Percentiles rank a stretch among this genome's conserved stretches.
Conservation (phyloP, 2,797 vertebrate species). For the Lithobates sylvaticus region DNA sequence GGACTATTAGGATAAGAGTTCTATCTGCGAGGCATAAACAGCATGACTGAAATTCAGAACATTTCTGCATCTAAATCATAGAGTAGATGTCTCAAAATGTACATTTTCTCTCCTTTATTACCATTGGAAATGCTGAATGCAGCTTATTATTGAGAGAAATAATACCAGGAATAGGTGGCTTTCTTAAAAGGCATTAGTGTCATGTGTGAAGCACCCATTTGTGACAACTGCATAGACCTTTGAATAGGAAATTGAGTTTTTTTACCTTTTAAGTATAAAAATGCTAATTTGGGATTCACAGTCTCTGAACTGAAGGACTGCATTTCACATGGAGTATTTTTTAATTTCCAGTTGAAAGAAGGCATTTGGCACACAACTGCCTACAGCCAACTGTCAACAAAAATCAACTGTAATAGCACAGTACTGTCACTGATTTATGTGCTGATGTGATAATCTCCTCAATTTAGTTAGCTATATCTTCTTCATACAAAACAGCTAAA, state of each 20-base stretch:
- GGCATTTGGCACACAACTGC: conserved; percentile 84
- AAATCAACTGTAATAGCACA: conserved; percentile 84
- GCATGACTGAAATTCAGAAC: conserved; percentile 45
- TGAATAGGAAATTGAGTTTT: conserved; percentile 91
- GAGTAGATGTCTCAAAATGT: conserved; percentile 70
- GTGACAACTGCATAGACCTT: conserved; percentile 89
- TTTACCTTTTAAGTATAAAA: conserved; percentile 95
- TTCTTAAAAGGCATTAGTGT: conserved; percentile 91
- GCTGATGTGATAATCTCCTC: conserved; percentile 87
- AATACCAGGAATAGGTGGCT: conserved; percentile 79
- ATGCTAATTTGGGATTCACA: conserved; percentile 95
- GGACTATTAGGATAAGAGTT: conserved; percentile 49
- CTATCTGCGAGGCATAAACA: conserved; percentile 40
- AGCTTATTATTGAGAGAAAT: conserved; percentile 76
- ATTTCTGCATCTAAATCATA: conserved; percentile 64
- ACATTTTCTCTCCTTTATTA: conserved; percentile 71
- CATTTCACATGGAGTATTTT: conserved; percentile 86
- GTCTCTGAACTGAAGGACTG: conserved; percentile 82
- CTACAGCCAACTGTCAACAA: conserved; percentile 87
- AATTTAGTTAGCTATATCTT: conserved; percentile 83
- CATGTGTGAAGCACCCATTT: conserved; percentile 93
- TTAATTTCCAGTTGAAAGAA: conserved; percentile 87
- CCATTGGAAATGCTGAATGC: conserved; percentile 73
- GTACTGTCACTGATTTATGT: conserved; percentile 86
- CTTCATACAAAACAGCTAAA: conserved; percentile 79